Base-by-base conservation (phyloP, 1,140 invertebrate species). In the Megalopta genalis region DNA sequence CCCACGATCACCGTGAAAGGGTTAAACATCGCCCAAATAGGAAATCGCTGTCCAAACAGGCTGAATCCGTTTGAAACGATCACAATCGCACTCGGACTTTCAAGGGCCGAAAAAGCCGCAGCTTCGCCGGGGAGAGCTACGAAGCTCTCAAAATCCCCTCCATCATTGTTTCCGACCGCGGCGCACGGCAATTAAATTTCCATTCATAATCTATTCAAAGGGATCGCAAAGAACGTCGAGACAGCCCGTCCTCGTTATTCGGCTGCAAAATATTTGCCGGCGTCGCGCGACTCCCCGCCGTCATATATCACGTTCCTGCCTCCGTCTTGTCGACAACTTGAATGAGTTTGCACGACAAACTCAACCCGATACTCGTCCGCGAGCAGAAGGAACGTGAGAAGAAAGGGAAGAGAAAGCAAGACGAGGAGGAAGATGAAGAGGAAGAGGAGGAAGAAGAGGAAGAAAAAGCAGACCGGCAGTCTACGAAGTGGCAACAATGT, bases 261-360 rank as follows among this genome's bases (percentile, higher is more conserved):
- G 46, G 21, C 10, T 23, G 73, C 8, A 59, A 67, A 57, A 57
- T 52, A 39, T 49, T 46, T 57, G 63, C 54, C 49, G 23, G 9
- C n/a, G n/a, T 42, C 18, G 49, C 52, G 10, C 52, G n/a, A 59
- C 18, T 76, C 59, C 16, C 6, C 42, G 12, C n/a, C 42, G 57
- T 63, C 63, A 59, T 77, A 77, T 49, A 77, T 69, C 74, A 68
- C 39, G 37, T 69, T 77, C 59, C 65, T 68, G 49, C 52, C 39
- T 23, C 7, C 39, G 27, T 16, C 74, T 46, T 37, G 65, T 25
- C 74, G 65, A 76, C 74, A 46, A 76, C n/a, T 68, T 69, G 52
- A 68, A 69, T 49, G 74, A 77, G 74, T 77, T 77, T 69, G 32
- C 74, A 49, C 74, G 74, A 77, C 74, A 49, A 60, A 69, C 64